Evolutionary conservation across 2,888 invertebrate species (phyloP).

Genomic region (Nephrotoma appendiculata): DNA sequence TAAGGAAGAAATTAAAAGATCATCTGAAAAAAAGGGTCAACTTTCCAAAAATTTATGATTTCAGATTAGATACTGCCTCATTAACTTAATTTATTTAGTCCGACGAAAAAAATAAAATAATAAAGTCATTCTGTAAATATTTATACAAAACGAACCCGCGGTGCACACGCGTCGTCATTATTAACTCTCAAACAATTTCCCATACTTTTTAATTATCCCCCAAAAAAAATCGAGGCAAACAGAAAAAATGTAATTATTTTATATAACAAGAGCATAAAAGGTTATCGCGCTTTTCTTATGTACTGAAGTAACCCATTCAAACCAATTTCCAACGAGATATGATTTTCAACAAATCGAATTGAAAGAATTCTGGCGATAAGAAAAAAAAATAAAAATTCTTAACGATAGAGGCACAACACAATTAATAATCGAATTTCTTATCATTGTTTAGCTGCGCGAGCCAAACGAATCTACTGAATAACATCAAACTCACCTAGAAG

Average conservation of each 20-base stretch:
- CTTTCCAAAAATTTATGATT: too few relatives aligned
- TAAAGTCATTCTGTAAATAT: not conserved
- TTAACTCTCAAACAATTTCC: not conserved
- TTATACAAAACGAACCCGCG: not conserved
- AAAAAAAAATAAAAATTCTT: not conserved
- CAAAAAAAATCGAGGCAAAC: not conserved
- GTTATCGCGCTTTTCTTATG: not conserved
- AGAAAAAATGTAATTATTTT: not conserved
- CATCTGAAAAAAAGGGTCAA: too few relatives aligned
- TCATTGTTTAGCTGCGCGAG: not conserved
- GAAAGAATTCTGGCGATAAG: not conserved
- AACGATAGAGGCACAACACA: not conserved
- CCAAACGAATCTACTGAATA: not conserved
- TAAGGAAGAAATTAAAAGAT: too few relatives aligned
- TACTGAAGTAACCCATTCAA: not conserved
- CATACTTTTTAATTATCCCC: not conserved
- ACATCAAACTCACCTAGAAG: constrained; percentile 52
- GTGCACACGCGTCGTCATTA: not conserved
- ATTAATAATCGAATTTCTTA: not conserved
- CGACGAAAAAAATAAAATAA: not conserved
- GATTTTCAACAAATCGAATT: not conserved
- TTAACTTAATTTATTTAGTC: too few relatives aligned
- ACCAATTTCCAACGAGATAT: not conserved
- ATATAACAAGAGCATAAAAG: not conserved
- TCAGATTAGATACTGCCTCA: too few relatives aligned